Percentiles rank a stretch among this genome's conserved stretches.
phyloP scores from a whole-genome alignment of 2,113 vertebrate genomes.

The Brachyhypopomus gauderio region DNA sequence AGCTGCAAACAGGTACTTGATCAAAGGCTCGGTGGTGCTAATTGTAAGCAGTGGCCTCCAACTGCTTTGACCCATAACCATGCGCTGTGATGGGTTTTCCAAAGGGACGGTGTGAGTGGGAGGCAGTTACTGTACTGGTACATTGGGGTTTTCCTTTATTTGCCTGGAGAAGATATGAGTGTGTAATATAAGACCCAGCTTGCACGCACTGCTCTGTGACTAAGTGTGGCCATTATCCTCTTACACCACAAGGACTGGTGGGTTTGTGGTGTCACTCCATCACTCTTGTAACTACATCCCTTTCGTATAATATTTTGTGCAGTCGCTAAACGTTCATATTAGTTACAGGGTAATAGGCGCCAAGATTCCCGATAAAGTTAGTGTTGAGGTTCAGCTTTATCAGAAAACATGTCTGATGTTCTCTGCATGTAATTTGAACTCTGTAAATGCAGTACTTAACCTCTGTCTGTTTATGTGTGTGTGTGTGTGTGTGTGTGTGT shows the following conservation, averaged over 20 bases:
- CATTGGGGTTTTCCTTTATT: not conserved
- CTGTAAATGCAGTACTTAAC: not conserved
- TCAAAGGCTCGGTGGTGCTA: not conserved
- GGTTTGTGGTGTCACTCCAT: too few species aligned
- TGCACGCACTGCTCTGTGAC: conserved; percentile 26
- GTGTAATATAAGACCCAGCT: not conserved
- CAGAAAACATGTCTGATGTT: not conserved
- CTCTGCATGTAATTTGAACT: not conserved
- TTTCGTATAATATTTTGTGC: too few species aligned
- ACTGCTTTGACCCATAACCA: not conserved
- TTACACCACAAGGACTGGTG: not conserved
- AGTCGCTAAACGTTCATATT: too few species aligned
- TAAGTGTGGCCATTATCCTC: not conserved
- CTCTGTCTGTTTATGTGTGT: too few species aligned
- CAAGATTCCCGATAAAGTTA: too few species aligned
- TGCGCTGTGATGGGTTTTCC: too few species aligned
- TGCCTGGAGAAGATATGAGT: not conserved
- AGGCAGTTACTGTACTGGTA: too few species aligned
- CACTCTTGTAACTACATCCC: too few species aligned
- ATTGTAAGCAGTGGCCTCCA: not conserved
- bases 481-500: conserved; percentile 52
- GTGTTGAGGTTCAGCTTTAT: too few species aligned
- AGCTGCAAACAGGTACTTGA: not conserved
- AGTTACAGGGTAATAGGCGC: too few species aligned
- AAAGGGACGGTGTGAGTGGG: not conserved